Percentiles rank a stretch among this genome's conserved stretches.
Evolutionary conservation across 1,140 invertebrate genomes (phyloP).

Genomic region (Arion vulgaris): DNA sequence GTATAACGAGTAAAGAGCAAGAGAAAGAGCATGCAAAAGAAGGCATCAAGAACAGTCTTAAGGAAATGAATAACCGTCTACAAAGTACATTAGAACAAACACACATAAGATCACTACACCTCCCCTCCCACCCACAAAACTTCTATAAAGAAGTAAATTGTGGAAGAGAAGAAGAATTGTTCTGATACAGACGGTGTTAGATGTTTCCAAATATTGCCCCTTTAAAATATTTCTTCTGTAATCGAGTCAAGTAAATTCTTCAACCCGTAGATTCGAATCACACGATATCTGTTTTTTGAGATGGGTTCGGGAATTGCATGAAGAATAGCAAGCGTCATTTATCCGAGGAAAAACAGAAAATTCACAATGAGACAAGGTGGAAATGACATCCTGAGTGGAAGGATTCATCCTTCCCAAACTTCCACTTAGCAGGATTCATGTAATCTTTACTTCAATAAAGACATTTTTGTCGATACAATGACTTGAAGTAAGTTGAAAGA

Average conservation of each 20-base stretch:
- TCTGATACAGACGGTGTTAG: too few species aligned
- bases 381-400: slow-evolving; percentile 1
- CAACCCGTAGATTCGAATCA: neutral
- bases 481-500: neutral
- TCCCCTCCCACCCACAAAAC: too few species aligned
- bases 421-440: neutral
- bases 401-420: neutral
- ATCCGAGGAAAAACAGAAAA: neutral
- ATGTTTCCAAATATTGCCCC: too few species aligned
- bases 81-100: too few species aligned
- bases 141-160: too few species aligned
- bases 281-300: neutral
- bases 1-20: too few species aligned
- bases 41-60: too few species aligned
- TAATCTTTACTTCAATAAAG: slow-evolving; percentile 3
- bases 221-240: neutral
- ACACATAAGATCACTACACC: too few species aligned
- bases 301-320: neutral
- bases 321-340: slow-evolving; percentile 2
- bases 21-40: too few species aligned
- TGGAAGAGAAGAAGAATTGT: too few species aligned
- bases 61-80: too few species aligned
- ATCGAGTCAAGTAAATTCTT: neutral
- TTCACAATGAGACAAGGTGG: neutral
- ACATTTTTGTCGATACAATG: neutral